phyloP scores from a whole-genome alignment of 2,113 vertebrate genomes.

The Seriola quinqueradiata region DNA sequence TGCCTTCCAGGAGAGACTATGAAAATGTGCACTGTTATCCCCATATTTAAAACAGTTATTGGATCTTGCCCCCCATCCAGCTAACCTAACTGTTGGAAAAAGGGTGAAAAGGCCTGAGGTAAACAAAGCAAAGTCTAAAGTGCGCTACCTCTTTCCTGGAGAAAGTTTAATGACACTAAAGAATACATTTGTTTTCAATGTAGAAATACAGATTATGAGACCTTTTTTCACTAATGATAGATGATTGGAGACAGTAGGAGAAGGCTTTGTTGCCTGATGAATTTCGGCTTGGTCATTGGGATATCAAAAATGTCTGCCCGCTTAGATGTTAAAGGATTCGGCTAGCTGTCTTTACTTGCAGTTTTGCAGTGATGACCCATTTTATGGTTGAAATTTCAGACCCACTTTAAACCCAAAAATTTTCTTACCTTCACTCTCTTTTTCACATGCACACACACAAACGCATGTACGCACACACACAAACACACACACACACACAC shows the following conservation, averaged over 20 bases:
- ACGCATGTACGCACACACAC: no score
- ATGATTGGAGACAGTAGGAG: no score
- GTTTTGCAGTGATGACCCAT: neutral
- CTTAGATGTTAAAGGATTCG: neutral
- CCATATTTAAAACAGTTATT: neutral
- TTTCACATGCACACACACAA: neutral
- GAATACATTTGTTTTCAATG: neutral
- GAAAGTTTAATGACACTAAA: no score
- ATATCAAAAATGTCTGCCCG: neutral
- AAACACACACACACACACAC: no score
- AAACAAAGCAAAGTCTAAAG: no score
- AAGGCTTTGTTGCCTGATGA: no score
- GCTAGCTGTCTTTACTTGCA: neutral
- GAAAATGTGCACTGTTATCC: neutral
- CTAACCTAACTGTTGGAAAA: neutral
- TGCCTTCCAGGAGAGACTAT: neutral
- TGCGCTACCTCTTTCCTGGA: no score
- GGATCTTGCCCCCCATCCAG: neutral
- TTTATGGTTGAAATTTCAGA: neutral
- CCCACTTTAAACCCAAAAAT: neutral
- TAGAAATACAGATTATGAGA: neutral
- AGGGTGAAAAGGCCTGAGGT: no score
- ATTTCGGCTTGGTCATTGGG: no score
- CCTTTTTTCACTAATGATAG: neutral
- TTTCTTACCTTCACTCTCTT: neutral